Conservation (phyloP, 2,888 invertebrate genomes). For the Neoitamus cyanurus region DNA sequence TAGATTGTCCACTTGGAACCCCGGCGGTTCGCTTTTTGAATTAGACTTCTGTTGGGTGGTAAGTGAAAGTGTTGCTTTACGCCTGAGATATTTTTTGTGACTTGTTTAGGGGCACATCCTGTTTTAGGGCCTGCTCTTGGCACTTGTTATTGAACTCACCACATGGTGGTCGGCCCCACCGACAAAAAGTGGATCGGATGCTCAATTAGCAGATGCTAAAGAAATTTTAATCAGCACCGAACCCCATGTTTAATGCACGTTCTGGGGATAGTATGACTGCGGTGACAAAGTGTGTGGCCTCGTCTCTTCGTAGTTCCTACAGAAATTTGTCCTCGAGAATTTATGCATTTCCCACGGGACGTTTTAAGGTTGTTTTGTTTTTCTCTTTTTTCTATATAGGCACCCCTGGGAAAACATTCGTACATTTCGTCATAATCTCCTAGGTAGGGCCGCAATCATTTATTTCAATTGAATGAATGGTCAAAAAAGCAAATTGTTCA, state of each 20-base stretch:
- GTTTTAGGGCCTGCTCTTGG: neutral
- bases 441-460: neutral
- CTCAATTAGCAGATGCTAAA: slow-evolving; percentile 34
- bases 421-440: neutral
- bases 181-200: neutral
- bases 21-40: neutral
- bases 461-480: neutral
- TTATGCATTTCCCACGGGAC: neutral
- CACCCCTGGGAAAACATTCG: neutral
- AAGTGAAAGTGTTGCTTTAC: slow-evolving; percentile 3
- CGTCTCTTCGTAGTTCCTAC: neutral
- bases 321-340: neutral
- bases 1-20: neutral
- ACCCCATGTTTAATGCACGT: neutral
- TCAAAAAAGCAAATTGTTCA: neutral
- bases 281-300: neutral
- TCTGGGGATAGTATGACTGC: neutral
- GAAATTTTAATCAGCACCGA: slow-evolving; percentile 15
- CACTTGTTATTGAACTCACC: neutral
- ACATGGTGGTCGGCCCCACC: neutral
- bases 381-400: neutral
- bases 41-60: slow-evolving; percentile 4
- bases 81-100: neutral
- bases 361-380: neutral
- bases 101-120: neutral